Evolutionary conservation across 2,113 vertebrate genomes (phyloP).

Genomic region (Notiomystis cincta): DNA sequence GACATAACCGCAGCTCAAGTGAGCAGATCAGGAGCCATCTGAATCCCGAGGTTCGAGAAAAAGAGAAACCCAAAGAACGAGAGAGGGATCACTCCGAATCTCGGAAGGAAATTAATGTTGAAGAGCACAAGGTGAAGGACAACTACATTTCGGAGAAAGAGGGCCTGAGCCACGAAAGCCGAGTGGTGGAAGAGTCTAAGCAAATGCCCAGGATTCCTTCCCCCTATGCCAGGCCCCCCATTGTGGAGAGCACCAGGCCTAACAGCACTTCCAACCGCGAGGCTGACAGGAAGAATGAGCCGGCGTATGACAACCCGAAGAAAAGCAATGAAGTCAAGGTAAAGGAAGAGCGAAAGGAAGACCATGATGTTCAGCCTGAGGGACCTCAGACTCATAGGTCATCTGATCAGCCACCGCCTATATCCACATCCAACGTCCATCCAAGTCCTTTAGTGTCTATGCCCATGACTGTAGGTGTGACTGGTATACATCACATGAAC

Average conservation of each 20-base stretch:
- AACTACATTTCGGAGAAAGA: slow-evolving; percentile 86
- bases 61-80: slow-evolving; percentile 87
- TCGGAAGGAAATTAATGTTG: slow-evolving; percentile 84
- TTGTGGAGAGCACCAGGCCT: slow-evolving; percentile 71
- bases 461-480: slow-evolving; percentile 87
- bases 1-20: slow-evolving; percentile 80
- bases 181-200: slow-evolving; percentile 83
- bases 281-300: slow-evolving; percentile 84
- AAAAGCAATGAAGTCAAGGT: slow-evolving; percentile 91
- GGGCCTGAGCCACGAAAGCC: slow-evolving; percentile 78
- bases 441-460: slow-evolving; percentile 81
- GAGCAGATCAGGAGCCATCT: slow-evolving; percentile 83
- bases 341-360: slow-evolving; percentile 95
- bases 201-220: slow-evolving; percentile 82
- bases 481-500: slow-evolving; percentile 90
- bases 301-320: slow-evolving; percentile 83
- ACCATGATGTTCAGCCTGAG: slow-evolving; percentile 83
- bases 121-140: slow-evolving; percentile 93
- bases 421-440: slow-evolving; percentile 76
- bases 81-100: slow-evolving; percentile 83
- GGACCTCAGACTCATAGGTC: slow-evolving; percentile 75
- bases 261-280: slow-evolving; percentile 84
- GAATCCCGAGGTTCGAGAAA: slow-evolving; percentile 82
- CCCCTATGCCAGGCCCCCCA: slow-evolving; percentile 80
- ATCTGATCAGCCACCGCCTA: slow-evolving; percentile 73